A percentile compares a stretch with the other conserved stretches of the same genome.
Evolutionary conservation across 2,113 vertebrate species (phyloP).

Genomic region (Cavia porcellus): DNA sequence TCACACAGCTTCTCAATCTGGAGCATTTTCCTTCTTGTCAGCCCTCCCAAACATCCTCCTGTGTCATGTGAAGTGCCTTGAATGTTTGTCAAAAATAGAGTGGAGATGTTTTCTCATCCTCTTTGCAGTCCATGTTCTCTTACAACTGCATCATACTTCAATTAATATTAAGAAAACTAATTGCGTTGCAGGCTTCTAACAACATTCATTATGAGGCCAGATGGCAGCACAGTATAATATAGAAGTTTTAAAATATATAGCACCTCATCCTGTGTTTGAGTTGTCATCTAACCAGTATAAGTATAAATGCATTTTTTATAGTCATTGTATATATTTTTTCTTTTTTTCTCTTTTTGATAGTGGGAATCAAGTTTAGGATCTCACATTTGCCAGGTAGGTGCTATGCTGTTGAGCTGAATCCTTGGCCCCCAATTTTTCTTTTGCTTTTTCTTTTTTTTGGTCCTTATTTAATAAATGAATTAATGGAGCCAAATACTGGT

Average conservation of each 20-base stretch:
- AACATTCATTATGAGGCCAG: not conserved
- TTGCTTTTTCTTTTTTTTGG: not conserved
- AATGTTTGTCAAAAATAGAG: slow-evolving; percentile 19
- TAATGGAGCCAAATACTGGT: not conserved
- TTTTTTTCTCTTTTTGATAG: too few species aligned
- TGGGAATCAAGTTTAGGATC: not conserved
- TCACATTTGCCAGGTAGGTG: not conserved
- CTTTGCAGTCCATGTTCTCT: not conserved
- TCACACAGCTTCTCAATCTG: slow-evolving; percentile 41
- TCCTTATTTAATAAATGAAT: slow-evolving; percentile 6
- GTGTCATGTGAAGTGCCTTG: slow-evolving; percentile 16
- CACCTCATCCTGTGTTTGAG: not conserved
- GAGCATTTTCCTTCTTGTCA: not conserved
- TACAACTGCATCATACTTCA: slow-evolving; percentile 16
- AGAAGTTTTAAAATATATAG: not conserved
- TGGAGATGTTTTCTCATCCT: not conserved
- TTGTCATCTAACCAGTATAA: not conserved
- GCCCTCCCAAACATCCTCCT: not conserved
- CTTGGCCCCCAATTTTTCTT: not conserved
- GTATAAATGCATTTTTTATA: not conserved
- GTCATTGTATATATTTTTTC: not conserved
- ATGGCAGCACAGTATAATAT: not conserved
- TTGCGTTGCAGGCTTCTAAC: not conserved
- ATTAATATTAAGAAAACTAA: not conserved
- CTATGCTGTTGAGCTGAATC: not conserved